These are phyloP conservation scores for Chlamydotis undulata DNA, from an alignment of 2,113 vertebrate genomes.

Conservation along the genomic window DNA sequence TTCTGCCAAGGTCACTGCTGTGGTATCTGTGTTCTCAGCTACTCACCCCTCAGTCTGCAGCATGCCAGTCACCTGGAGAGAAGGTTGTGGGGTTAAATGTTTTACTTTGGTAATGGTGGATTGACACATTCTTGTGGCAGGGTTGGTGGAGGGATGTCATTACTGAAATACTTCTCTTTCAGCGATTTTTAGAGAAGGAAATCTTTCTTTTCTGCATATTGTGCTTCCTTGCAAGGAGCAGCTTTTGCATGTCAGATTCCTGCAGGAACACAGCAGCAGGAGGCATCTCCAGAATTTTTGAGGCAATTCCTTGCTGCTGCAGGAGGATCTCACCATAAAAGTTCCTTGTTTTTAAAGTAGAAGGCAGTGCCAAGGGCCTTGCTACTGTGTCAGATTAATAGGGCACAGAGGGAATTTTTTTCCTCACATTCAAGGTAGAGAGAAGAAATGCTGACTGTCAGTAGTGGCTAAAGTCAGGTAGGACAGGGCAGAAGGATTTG, in stretches of 20 bases:
- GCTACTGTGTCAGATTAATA: neutral
- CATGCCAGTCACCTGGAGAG: neutral
- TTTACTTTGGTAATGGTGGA: neutral
- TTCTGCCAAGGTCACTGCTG: neutral
- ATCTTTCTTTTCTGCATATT: neutral
- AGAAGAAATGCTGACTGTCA: neutral
- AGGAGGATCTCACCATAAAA: neutral
- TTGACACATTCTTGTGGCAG: rapidly evolving
- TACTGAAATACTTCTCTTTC: neutral
- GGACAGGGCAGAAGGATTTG: neutral
- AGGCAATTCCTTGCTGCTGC: neutral
- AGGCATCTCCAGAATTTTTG: neutral
- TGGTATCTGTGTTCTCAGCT: neutral
- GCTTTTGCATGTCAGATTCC: neutral
- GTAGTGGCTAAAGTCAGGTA: neutral
- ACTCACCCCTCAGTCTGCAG: neutral
- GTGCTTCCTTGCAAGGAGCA: neutral
- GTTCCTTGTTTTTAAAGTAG: neutral
- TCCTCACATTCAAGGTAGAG: neutral
- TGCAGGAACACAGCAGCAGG: neutral
- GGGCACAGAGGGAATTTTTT: neutral
- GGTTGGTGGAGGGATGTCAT: neutral
- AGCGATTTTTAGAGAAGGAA: neutral
- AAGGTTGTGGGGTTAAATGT: neutral
- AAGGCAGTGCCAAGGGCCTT: neutral